Base-by-base conservation (phyloP, 2,113 vertebrate species). In the Tetrax tetrax region DNA sequence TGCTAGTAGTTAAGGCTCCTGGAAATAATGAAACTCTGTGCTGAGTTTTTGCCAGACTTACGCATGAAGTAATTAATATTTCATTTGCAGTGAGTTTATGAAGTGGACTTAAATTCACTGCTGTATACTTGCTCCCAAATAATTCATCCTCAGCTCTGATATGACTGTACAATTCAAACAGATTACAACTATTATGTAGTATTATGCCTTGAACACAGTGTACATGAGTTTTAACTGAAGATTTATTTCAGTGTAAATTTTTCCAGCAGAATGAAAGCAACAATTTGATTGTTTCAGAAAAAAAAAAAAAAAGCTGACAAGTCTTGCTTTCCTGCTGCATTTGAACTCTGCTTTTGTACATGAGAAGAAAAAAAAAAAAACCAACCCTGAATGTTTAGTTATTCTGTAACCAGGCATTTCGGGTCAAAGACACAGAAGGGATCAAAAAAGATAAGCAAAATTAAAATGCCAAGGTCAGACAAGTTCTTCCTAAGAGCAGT, bases 321-420 rank as follows among this genome's bases (percentile, higher is more conserved):
- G 94, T 63, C 89, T 92, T 89, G 51, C 68, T 77, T 96, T 92
- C 51, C 41, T 91, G 50, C 59, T 87, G 56, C 24, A 45, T 89
- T 96, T 94, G 91, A 90, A 95, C 94, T 97, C 97, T 97, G 95
- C 85, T 93, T 97, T 96, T 93, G 22, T 71, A 88, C 37, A 59
- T 68, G 50, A 47, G 28, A 93, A 72, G 28, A n/a, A 56, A 71
- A 96, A 82, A 71, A 29, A 29, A 37, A 56, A 66, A 21, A 4
- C 6, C 33, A 80, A 33, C 75, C 38, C 74, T 70, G 83, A 82
- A 16, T 92, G 82, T 94, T 94, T 95, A 83, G 97, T 98, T 98
- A 98, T 83, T 98, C 76, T 98, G 65, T 98, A 98, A 98, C 98
- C 92, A 98, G 90, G 92, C 89, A 60, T 53, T 90, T 95, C 83